Conservation (phyloP, 35 echinoderm and acorn worm genomes). For the Lytechinus pictus region DNA sequence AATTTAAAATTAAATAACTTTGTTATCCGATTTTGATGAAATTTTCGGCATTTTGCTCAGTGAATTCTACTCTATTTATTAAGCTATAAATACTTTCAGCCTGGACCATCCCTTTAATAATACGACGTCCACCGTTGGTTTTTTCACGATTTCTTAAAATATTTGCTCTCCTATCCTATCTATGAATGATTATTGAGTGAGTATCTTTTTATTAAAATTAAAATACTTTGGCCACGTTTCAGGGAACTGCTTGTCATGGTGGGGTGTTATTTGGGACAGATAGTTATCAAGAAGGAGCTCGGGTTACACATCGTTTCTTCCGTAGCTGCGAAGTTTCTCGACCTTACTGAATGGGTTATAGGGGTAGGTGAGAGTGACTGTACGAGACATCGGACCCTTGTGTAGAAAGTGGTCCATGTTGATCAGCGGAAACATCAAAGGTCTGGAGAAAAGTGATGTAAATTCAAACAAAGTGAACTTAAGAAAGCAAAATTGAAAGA, state of each 20-base stretch:
- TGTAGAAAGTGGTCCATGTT: conserved; percentile 49
- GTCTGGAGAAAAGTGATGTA: not conserved
- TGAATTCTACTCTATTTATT: too few species aligned
- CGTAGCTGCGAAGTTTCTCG: conserved; percentile 26
- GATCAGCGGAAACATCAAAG: not conserved
- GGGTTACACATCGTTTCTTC: not conserved
- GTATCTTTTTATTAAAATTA: too few species aligned
- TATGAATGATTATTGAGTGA: too few species aligned
- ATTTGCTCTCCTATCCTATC: too few species aligned
- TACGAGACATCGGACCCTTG: conserved; percentile 75
- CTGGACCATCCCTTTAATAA: too few species aligned
- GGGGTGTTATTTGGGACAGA: not conserved
- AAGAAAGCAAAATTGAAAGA: not conserved
- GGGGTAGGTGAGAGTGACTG: conserved; percentile 90
- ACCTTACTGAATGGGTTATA: conserved; percentile 96
- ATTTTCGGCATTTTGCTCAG: too few species aligned
- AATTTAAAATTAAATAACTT: too few species aligned
- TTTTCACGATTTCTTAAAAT: too few species aligned
- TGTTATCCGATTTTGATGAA: too few species aligned
- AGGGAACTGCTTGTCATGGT: not conserved
- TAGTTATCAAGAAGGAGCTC: not conserved
- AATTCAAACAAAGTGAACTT: not conserved
- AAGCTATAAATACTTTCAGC: too few species aligned
- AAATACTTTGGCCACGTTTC: not conserved
- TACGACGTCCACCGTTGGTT: too few species aligned